A percentile compares a stretch with the other conserved stretches of the same genome.
Conservation (phyloP, 92 coral and sea anemone genomes). For the Metridium senile region DNA sequence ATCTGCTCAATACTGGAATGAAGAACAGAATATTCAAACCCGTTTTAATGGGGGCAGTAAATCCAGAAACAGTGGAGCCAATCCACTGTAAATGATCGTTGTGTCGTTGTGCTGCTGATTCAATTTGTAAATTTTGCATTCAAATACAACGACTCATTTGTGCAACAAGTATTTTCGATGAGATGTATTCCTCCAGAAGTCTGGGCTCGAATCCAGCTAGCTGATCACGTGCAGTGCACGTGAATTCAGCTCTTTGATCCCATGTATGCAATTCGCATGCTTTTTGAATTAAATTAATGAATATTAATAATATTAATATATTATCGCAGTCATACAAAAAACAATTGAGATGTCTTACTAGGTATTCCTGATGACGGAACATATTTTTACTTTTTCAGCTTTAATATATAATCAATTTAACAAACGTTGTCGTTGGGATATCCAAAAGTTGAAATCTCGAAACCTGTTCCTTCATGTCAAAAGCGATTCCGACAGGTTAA, state of each 20-base stretch:
- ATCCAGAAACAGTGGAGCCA: background rate
- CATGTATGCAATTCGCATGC: conserved; percentile 38
- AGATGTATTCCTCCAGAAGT: conserved; percentile 15
- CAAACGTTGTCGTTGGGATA: background rate
- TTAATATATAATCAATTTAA: conserved; percentile 12
- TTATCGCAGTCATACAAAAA: conserved; percentile 13
- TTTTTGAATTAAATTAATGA: conserved; percentile 16
- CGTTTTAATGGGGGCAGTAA: background rate
- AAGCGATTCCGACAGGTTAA: background rate
- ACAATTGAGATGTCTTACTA: conserved; percentile 3
- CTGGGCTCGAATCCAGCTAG: conserved; percentile 25
- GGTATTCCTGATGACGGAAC: conserved; percentile 8
- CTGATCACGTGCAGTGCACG: conserved; percentile 43
- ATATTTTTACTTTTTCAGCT: conserved; percentile 34
- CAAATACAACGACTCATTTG: conserved; percentile 15
- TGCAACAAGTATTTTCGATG: conserved; percentile 20
- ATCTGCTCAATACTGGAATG: background rate
- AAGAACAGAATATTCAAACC: background rate
- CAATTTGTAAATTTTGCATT: conserved; percentile 29
- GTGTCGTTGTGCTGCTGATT: background rate
- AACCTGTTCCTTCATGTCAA: background rate
- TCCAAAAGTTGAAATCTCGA: background rate
- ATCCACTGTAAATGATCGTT: background rate
- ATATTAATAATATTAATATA: conserved; percentile 28
- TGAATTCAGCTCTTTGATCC: conserved; percentile 13